These are phyloP conservation scores for Myotis davidii DNA, from an alignment of 2,113 vertebrate species.

Conservation along the genomic window DNA sequence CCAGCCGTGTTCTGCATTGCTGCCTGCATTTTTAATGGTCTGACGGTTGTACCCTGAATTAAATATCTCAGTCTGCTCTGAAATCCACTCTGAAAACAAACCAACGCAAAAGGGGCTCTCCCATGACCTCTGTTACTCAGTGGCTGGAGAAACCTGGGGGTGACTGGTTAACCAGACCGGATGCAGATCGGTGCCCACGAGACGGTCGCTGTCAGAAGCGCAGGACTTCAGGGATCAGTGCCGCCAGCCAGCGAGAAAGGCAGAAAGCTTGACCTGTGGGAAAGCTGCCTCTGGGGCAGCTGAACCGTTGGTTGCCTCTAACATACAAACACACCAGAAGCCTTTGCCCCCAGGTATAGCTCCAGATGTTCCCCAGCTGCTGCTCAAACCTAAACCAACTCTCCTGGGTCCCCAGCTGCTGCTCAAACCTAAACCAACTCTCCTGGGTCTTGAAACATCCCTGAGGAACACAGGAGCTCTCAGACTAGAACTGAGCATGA, in stretches of 20 bases:
- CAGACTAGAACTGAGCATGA: background rate
- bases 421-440: background rate
- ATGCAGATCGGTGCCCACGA: background rate
- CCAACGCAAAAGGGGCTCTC: background rate
- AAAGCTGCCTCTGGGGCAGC: background rate
- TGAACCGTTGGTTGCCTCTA: background rate
- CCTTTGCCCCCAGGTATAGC: background rate
- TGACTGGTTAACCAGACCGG: conserved; percentile 7
- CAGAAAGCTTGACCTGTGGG: background rate
- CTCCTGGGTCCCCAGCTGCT: conserved; percentile 30
- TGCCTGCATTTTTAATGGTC: conserved; percentile 75
- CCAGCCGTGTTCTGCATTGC: conserved; percentile 46
- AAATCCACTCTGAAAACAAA: conserved; percentile 11
- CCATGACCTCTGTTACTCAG: conserved; percentile 9
- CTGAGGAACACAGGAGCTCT: background rate
- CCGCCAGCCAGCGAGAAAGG: background rate
- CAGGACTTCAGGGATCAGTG: background rate
- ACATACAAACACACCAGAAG: background rate
- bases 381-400: background rate
- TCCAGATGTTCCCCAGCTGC: background rate
- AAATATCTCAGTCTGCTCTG: conserved; percentile 37
- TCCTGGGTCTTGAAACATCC: background rate
- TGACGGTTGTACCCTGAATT: conserved; percentile 66
- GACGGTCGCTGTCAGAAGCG: background rate
- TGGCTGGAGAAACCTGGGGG: background rate